A percentile compares a stretch with the other conserved stretches of the same genome.
Conservation (phyloP, 2,113 vertebrate genomes). For the Dicaeum eximium region DNA sequence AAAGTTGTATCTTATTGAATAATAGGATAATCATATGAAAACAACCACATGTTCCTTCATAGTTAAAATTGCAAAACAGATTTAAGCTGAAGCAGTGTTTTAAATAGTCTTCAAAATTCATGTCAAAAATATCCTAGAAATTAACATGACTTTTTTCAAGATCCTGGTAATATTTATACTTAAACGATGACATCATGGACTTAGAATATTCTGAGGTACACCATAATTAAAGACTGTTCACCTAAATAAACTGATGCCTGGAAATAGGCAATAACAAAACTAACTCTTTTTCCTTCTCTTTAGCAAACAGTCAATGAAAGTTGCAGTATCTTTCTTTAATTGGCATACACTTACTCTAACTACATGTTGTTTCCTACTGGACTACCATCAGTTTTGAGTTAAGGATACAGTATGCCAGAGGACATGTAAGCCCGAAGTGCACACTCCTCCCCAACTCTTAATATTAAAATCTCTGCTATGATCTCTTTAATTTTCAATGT, state of each 20-base stretch:
- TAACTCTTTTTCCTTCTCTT: background rate
- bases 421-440: background rate
- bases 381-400: background rate
- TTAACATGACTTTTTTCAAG: background rate
- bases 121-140: background rate
- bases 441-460: background rate
- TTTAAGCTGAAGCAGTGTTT: background rate
- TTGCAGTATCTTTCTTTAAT: background rate
- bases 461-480: background rate
- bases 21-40: background rate
- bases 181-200: rapidly evolving
- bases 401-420: background rate
- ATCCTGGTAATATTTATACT: background rate
- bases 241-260: background rate
- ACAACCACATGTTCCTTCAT: background rate
- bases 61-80: background rate
- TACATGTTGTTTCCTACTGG: background rate
- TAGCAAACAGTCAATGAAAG: background rate
- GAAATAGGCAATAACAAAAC: background rate
- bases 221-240: background rate
- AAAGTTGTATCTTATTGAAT: background rate
- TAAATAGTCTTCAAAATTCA: background rate
- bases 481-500: background rate
- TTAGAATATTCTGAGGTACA: background rate
- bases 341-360: background rate